Evolutionary conservation across 2,888 invertebrate species (phyloP).

Genomic region (Mystacides longicornis): DNA sequence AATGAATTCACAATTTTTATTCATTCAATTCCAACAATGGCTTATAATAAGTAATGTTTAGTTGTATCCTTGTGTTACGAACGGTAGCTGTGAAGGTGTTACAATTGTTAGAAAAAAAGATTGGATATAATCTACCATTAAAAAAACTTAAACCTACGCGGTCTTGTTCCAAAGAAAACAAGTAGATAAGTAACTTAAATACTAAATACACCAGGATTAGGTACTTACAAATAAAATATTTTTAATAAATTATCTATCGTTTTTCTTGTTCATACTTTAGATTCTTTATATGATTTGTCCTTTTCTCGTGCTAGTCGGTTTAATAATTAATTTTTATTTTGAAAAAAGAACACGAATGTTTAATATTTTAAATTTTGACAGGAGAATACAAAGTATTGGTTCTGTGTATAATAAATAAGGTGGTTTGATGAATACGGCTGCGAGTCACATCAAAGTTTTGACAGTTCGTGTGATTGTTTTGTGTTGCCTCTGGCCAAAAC

Average conservation of each 20-base stretch:
- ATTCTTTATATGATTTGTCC: not conserved
- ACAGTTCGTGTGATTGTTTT: slow-evolving; percentile 7
- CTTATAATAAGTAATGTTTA: not conserved
- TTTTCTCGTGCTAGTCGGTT: not conserved
- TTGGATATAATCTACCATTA: not conserved
- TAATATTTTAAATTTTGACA: too few relatives aligned
- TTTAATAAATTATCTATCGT: too few relatives aligned
- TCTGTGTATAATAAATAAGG: not conserved
- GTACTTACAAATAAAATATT: too few relatives aligned
- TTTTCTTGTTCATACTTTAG: not conserved
- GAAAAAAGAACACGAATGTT: too few relatives aligned
- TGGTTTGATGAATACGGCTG: not conserved
- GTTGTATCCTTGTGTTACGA: not conserved
- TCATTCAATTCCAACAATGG: slow-evolving; percentile 1
- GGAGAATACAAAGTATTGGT: too few relatives aligned
- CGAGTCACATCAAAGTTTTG: not conserved
- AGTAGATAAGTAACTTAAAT: too few relatives aligned
- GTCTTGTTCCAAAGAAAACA: not conserved
- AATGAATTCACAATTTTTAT: slow-evolving; percentile 15
- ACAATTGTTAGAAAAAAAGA: too few relatives aligned
- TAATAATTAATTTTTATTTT: too few relatives aligned
- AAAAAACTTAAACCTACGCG: not conserved
- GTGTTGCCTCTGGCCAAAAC: not conserved
- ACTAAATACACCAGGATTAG: too few relatives aligned
- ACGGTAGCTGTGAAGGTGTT: slow-evolving; percentile 11